A percentile compares a stretch with the other conserved stretches of the same genome.
Conservation (phyloP, 2,797 vertebrate genomes). For the Natrix natrix region DNA sequence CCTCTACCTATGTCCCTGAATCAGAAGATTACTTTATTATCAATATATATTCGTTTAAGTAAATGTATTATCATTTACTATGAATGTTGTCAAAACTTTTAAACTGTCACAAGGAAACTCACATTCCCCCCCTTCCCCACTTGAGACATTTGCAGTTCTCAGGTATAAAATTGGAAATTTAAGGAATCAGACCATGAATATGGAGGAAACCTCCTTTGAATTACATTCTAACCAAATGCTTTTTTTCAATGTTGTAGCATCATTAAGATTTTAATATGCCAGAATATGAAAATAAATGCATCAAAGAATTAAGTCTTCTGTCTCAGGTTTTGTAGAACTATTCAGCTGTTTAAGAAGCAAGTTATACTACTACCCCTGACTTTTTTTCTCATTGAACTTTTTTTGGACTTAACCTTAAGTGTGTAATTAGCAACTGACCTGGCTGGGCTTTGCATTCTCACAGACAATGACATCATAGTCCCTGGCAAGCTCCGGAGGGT, state of each 20-base stretch:
- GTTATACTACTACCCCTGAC: not conserved
- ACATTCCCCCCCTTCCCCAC: not conserved
- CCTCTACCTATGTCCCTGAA: not conserved
- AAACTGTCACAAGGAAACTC: not conserved
- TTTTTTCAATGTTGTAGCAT: not conserved
- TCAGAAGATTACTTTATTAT: not conserved
- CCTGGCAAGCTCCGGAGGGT: constrained; percentile 84
- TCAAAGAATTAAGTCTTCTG: not conserved
- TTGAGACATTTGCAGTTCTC: not conserved
- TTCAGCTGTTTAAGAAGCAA: not conserved
- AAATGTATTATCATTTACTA: not conserved
- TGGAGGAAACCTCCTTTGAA: not conserved
- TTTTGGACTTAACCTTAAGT: not conserved
- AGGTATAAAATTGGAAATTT: not conserved
- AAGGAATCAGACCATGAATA: not conserved
- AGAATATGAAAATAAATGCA: not conserved
- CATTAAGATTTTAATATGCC: not conserved
- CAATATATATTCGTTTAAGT: not conserved
- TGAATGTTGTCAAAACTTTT: not conserved
- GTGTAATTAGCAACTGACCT: constrained; percentile 77
- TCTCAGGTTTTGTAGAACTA: not conserved
- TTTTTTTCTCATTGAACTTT: not conserved
- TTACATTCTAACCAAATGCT: not conserved
- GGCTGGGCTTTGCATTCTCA: constrained; percentile 89
- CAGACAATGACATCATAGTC: constrained; percentile 92